Evolutionary conservation across 2,888 invertebrate genomes (phyloP), one percentile per base, ranked within the genome.

Genomic region (Metellina segmentata): DNA sequence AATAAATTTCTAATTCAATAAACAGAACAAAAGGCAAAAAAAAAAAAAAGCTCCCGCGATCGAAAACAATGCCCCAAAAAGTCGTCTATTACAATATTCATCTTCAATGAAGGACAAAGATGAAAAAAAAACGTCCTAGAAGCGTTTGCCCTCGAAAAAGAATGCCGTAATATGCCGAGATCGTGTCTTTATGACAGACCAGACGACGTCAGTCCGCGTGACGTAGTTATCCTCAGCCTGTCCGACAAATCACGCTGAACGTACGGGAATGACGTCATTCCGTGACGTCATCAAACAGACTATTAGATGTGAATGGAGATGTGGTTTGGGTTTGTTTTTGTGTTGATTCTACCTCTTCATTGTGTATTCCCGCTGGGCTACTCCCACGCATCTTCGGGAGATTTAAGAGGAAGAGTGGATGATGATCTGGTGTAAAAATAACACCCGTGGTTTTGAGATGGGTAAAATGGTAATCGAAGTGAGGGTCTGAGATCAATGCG

Each of bases 231-330:
- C 61, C 53, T 79, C 53, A 79, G 79, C 34, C 53, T 13, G 16
- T 79, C 61, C 79, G 20, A 79, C 79, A 79, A 61, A 79, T 61
- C 79, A 61, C 34, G 61, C 20, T 52, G 77, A 51, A 20, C 79
- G 77, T 51, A 77, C n/a, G 52, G 51, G 16, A n/a, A 19, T 79
- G 79, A 79, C 79, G 79, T 79, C 79, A 79, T 61, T 61, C 16
- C 61, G 61, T 61, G 61, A 61, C 61, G 61, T 61, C 61, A 61
- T 0, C 61, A 61, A 61, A 61, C 13, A 61, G 61, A 61, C 6
- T 61, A 61, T 61, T 61, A 61, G 61, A 61, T 7, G 61, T 61
- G 61, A 61, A 61, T 8, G 61, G 61, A 61, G 61, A 61, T 61
- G 61, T 61, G 61, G 61, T 61, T 61, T 61, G 61, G 61, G 9